phyloP scores from a whole-genome alignment of 2,888 invertebrate genomes.

The Julus scanicus region DNA sequence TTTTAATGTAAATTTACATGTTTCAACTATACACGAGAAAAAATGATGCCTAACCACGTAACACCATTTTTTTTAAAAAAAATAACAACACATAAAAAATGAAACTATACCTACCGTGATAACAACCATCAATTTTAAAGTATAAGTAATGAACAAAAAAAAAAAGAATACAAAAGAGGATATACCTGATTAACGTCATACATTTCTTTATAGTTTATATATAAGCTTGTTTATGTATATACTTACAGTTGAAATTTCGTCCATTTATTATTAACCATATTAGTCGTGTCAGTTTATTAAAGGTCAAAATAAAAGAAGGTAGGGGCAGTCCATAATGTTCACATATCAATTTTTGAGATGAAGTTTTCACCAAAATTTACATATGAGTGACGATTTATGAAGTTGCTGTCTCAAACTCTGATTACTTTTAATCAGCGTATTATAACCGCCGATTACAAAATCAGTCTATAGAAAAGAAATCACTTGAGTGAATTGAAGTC shows the following conservation, averaged over 20 bases:
- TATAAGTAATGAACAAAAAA: neutral
- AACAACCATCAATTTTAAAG: neutral
- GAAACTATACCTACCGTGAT: constrained; percentile 40
- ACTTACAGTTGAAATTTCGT: constrained; percentile 26
- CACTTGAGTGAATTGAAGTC: neutral
- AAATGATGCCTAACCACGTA: constrained; percentile 35
- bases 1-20: constrained; percentile 19
- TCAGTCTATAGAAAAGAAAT: too few relatives aligned
- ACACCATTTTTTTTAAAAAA: constrained; percentile 12
- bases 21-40: constrained; percentile 31
- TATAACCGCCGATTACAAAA: too few relatives aligned
- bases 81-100: constrained; percentile 16
- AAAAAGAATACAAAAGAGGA: neutral
- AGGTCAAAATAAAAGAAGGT: neutral
- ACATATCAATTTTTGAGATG: neutral
- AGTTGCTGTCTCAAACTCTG: neutral
- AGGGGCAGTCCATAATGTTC: neutral
- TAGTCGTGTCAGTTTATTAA: neutral
- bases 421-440: neutral
- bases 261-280: neutral
- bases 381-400: neutral
- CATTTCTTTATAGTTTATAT: constrained; percentile 12
- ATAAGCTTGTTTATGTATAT: neutral
- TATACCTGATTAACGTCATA: constrained; percentile 9
- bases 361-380: neutral